These are phyloP conservation scores for Endomychus coccineus DNA, from an alignment of 2,888 invertebrate species.

Conservation along the genomic window DNA sequence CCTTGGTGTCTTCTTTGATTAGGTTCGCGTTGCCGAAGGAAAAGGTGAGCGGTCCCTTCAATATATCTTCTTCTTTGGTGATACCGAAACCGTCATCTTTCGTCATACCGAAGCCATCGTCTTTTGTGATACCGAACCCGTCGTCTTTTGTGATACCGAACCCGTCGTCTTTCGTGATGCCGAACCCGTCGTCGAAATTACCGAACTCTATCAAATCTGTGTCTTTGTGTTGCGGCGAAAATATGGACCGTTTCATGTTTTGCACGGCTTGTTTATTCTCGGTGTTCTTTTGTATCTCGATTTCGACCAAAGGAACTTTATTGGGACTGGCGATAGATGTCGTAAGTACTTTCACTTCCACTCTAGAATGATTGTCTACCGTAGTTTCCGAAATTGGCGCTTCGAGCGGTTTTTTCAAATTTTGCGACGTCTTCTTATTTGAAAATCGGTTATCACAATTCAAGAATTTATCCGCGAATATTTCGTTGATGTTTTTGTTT, in stretches of 20 bases:
- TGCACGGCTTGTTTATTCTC: too few species aligned
- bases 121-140: conserved; percentile 57
- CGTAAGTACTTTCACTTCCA: too few species aligned
- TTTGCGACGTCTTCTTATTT: conserved; percentile 17
- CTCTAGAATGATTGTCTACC: too few species aligned
- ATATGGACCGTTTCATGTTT: conserved; percentile 55
- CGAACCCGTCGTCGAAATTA: conserved; percentile 52
- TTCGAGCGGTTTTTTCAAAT: background rate
- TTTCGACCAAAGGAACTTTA: too few species aligned
- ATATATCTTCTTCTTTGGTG: conserved; percentile 51
- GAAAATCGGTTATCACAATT: conserved; percentile 30
- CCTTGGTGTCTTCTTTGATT: conserved; percentile 72
- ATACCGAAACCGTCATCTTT: conserved; percentile 61
- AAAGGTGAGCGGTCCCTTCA: conserved; percentile 54
- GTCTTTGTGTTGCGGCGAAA: conserved; percentile 57
- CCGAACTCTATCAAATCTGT: conserved; percentile 59
- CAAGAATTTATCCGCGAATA: conserved; percentile 27
- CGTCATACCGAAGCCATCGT: too few species aligned
- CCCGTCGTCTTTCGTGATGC: conserved; percentile 51
- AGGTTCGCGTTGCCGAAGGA: conserved; percentile 57
- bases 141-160: conserved; percentile 54
- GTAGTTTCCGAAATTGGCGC: too few species aligned
- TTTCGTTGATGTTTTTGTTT: conserved; percentile 29
- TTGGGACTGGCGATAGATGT: too few species aligned
- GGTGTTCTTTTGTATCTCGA: too few species aligned